Evolutionary conservation across 1,140 invertebrate species (phyloP).

Genomic region (Leptopilina clavipes): DNA sequence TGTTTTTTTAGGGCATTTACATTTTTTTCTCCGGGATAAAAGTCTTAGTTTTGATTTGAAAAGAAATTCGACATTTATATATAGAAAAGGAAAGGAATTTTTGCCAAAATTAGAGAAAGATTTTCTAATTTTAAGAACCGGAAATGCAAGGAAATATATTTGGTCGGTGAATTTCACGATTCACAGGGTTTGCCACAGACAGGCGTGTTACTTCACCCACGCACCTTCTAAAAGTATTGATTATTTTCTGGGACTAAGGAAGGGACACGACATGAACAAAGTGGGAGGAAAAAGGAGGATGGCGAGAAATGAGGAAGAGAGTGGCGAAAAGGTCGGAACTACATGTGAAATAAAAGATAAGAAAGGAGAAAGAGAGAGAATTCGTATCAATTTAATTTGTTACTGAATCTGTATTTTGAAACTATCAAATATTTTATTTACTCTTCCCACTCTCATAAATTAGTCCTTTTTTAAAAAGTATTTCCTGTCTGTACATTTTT

Average conservation of each 20-base stretch:
- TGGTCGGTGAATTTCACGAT: constrained; percentile 48
- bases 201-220: constrained; percentile 62
- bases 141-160: constrained; percentile 28
- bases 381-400: neutral
- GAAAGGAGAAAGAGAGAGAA: constrained; percentile 11
- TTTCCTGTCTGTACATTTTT: too few species aligned
- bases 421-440: constrained; percentile 17
- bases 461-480: constrained; percentile 46
- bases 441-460: too few species aligned
- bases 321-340: constrained; percentile 40
- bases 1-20: too few species aligned
- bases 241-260: constrained; percentile 65
- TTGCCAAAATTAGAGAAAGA: neutral
- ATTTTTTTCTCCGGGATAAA: too few species aligned
- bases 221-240: constrained; percentile 72
- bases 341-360: constrained; percentile 22
- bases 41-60: too few species aligned
- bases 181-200: constrained; percentile 44
- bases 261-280: constrained; percentile 51
- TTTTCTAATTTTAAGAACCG: neutral
- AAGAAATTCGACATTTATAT: too few species aligned
- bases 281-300: constrained; percentile 52
- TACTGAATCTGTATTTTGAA: neutral
- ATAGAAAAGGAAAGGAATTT: too few species aligned
- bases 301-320: constrained; percentile 52